Percentiles rank a stretch among this genome's conserved stretches.
Conservation (phyloP, 1,140 invertebrate genomes). For the Caenorhabditis latens region DNA sequence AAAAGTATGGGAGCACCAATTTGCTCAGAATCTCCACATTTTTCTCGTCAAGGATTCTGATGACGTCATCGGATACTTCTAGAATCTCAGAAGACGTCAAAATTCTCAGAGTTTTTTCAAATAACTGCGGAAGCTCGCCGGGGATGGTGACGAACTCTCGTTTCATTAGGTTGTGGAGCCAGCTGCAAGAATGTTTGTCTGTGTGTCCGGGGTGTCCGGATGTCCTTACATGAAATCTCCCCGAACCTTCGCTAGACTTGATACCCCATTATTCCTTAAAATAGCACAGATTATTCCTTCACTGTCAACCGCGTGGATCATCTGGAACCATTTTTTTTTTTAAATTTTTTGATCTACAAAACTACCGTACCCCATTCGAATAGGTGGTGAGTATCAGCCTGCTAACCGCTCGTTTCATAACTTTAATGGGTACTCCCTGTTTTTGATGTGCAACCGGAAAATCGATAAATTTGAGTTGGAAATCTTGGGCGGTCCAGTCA, state of each 20-base stretch:
- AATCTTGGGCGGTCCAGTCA: constrained; percentile 37
- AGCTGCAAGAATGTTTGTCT: not conserved
- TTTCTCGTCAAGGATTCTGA: constrained; percentile 10
- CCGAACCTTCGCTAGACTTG: not conserved
- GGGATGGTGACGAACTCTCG: constrained; percentile 56
- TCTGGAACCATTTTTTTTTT: not conserved
- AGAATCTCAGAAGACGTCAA: not conserved
- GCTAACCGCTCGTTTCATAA: constrained; percentile 66
- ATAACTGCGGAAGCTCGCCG: constrained; percentile 23
- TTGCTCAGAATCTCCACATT: constrained; percentile 3
- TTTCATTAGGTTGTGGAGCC: constrained; percentile 50
- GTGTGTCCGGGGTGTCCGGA: not conserved
- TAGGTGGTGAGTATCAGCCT: constrained; percentile 66
- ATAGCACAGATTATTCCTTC: constrained; percentile 5
- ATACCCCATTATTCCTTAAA: not conserved
- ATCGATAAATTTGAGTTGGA: constrained; percentile 47
- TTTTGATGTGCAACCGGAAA: constrained; percentile 51
- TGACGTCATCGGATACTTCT: not conserved
- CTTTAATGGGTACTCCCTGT: constrained; percentile 48
- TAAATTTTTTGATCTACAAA: not conserved
- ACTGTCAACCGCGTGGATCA: constrained; percentile 50
- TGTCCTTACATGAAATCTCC: constrained; percentile 23
- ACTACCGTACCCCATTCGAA: constrained; percentile 59
- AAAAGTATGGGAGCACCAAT: constrained; percentile 19
- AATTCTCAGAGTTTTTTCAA: constrained; percentile 8